Evolutionary conservation across 1,140 invertebrate species (phyloP), one percentile per base, ranked within the genome.

Genomic region (Olivierus martensii): DNA sequence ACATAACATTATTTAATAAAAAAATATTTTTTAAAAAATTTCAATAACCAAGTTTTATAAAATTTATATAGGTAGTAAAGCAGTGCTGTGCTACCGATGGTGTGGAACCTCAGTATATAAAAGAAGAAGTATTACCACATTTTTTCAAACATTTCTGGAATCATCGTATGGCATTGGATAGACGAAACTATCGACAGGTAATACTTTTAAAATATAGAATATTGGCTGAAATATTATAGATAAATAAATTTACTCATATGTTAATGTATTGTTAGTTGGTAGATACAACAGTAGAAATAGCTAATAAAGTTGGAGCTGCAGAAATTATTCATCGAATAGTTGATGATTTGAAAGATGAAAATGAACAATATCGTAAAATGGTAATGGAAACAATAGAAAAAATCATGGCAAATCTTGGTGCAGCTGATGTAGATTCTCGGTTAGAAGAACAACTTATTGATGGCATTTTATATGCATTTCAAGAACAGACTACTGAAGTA

Each of bases 101-200:
- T 83, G 96, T 99, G 21, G 95, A 99, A 69, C 81, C 95, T 0
- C 87, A 95, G 60, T 99, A 99, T 60, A 99, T 99, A 58, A 97
- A 97, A 72, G 92, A 97, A 64, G 95, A 99, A 71, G 98, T 99
- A 61, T 72, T 99, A 51, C 92, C 94, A 3, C 91, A 94, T 62
- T 99, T 99, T 71, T 99, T 99, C 73, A 96, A 96, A 73, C 90
- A 97, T 67, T 99, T 99, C 69, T 99, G 96, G 96, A 99, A 99
- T 69, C 95, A 99, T 67, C 78, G 95, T 52, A 99, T 99, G 95
- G 95, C 95, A 3, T 72, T 99, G 21, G 96, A 99, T 71, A 79
- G 93, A 54, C 77, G 94, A 55, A 99, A 99, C 71, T 99, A 99
- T 67, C 76, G 92, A 63, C 93, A 96, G 68, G 77, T 72, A 51